phyloP scores from a whole-genome alignment of 2,113 vertebrate genomes.

The Potamarius usumacintae region DNA sequence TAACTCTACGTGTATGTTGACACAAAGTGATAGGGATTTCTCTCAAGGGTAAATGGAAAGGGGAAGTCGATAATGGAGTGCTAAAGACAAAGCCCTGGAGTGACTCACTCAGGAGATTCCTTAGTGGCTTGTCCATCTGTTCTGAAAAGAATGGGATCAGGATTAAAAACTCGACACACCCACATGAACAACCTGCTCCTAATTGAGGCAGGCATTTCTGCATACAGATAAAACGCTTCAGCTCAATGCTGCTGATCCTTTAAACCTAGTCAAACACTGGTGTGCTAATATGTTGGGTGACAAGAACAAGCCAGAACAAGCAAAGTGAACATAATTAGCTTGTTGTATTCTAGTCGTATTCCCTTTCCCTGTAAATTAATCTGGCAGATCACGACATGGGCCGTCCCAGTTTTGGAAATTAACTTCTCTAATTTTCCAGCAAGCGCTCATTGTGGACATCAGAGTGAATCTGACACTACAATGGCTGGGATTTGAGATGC shows the following conservation, averaged over 20 bases:
- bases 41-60: not conserved
- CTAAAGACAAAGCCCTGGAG: slow-evolving; percentile 3
- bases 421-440: slow-evolving; percentile 31
- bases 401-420: slow-evolving; percentile 52
- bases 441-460: not conserved
- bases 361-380: slow-evolving; percentile 54
- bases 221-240: not conserved
- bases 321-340: slow-evolving; percentile 24
- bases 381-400: slow-evolving; percentile 60
- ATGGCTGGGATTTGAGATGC: not conserved
- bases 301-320: not conserved
- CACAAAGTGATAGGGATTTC: not conserved
- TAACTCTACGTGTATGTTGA: not conserved
- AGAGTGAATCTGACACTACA: slow-evolving; percentile 13
- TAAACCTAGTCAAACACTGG: slow-evolving; percentile 17
- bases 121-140: slow-evolving; percentile 67
- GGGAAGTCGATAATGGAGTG: no score
- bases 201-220: not conserved
- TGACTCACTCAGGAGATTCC: slow-evolving; percentile 67
- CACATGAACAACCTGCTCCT: slow-evolving; percentile 3
- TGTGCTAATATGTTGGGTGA: not conserved
- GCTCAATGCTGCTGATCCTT: slow-evolving; percentile 19
- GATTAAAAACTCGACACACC: slow-evolving; percentile 57
- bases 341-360: not conserved
- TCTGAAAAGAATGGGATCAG: slow-evolving; percentile 58